Evolutionary conservation across 1,140 invertebrate species (phyloP).

Genomic region (Hypothenemus hampei): DNA sequence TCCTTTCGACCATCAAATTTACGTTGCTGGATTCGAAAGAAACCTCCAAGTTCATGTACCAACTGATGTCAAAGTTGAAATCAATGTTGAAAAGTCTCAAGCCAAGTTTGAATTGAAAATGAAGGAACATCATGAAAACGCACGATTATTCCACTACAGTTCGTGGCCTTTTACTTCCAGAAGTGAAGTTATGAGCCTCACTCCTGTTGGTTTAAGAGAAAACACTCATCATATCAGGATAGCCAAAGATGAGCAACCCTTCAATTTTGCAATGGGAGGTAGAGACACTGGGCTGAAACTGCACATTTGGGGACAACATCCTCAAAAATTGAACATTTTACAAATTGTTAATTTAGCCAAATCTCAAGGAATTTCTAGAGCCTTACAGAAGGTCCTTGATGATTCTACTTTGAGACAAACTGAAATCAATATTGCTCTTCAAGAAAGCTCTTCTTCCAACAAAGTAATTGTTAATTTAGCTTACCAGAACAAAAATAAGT

Average conservation of each 20-base stretch:
- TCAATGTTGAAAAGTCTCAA: conserved; percentile 47
- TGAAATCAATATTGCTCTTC: conserved; percentile 28
- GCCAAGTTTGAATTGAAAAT: conserved; percentile 44
- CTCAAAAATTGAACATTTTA: conserved; percentile 42
- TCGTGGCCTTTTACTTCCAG: conserved; percentile 55
- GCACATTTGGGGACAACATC: conserved; percentile 49
- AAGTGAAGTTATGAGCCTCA: conserved; percentile 51
- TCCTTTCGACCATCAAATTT: conserved; percentile 55
- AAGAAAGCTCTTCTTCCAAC: conserved; percentile 24
- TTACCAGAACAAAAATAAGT: conserved; percentile 21
- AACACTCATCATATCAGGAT: conserved; percentile 18
- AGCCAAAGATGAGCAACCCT: background rate
- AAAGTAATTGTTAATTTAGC: conserved; percentile 19
- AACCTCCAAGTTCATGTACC: conserved; percentile 55
- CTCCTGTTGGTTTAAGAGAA: conserved; percentile 36
- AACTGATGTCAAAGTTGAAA: conserved; percentile 43
- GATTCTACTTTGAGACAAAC: conserved; percentile 29
- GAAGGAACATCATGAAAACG: conserved; percentile 44
- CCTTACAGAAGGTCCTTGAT: conserved; percentile 27
- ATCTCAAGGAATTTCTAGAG: conserved; percentile 34
- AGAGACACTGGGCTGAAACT: conserved; percentile 31
- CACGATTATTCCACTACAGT: conserved; percentile 52
- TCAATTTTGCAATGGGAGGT: conserved; percentile 23
- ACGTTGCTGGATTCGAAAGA: conserved; percentile 54
- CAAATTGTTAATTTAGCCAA: conserved; percentile 29